Percentiles rank a stretch among this genome's conserved stretches.
These are phyloP conservation scores for Carposina sasakii DNA, from an alignment of 1,140 invertebrate genomes.

Conservation along the genomic window DNA sequence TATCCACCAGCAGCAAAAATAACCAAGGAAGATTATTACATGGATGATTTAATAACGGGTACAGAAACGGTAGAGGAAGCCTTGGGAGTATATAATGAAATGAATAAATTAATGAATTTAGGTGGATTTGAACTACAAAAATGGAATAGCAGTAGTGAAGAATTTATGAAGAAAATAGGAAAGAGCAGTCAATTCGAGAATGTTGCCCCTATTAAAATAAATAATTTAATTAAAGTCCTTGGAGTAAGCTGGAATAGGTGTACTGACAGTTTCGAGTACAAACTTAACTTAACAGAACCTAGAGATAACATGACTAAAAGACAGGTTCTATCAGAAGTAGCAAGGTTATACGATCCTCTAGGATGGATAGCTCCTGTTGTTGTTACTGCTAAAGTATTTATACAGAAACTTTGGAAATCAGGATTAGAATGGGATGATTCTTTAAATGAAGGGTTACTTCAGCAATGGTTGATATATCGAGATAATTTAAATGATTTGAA, in stretches of 20 bases:
- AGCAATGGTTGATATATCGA: slow-evolving; percentile 10
- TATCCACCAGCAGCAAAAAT: slow-evolving; percentile 14
- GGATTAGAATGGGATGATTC: slow-evolving; percentile 29
- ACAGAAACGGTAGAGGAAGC: slow-evolving; percentile 16
- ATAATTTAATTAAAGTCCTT: neutral
- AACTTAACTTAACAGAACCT: neutral
- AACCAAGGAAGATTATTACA: slow-evolving; percentile 31
- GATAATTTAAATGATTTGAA: slow-evolving; percentile 9
- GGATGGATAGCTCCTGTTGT: slow-evolving; percentile 34
- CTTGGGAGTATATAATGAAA: slow-evolving; percentile 4
- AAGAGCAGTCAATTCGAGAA: too few relatives aligned
- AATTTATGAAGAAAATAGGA: too few relatives aligned
- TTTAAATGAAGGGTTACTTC: slow-evolving; percentile 10
- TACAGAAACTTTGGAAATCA: slow-evolving; percentile 36
- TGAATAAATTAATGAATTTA: slow-evolving; percentile 5
- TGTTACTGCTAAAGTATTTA: slow-evolving; percentile 38
- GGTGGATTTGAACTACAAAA: slow-evolving; percentile 15
- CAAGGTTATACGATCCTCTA: slow-evolving; percentile 36
- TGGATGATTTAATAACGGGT: slow-evolving; percentile 42
- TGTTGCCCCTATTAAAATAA: neutral
- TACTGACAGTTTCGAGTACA: slow-evolving; percentile 9
- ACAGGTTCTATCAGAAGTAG: slow-evolving; percentile 25
- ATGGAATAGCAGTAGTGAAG: slow-evolving; percentile 9
- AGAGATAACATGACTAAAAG: slow-evolving; percentile 22
- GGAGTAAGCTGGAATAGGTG: slow-evolving; percentile 8